Percentiles rank a stretch among this genome's conserved stretches.
Conservation (phyloP, 2,113 vertebrate species). For the Maccullochella peelii region DNA sequence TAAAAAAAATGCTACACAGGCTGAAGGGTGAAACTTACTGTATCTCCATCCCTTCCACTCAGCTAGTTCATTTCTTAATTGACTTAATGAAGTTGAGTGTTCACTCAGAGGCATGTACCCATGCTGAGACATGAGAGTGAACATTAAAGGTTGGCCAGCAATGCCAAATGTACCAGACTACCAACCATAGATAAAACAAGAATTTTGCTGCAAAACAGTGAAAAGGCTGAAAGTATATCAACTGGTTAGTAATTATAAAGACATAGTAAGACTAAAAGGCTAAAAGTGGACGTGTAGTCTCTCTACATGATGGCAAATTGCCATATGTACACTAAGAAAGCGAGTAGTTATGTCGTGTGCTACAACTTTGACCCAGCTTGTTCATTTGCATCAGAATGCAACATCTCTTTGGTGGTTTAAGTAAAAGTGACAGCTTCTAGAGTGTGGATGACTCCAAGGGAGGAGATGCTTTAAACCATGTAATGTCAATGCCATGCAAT, state of each 20-base stretch:
- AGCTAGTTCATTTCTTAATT: slow-evolving; percentile 68
- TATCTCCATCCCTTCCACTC: slow-evolving; percentile 46
- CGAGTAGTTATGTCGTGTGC: slow-evolving; percentile 10
- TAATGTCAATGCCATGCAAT: neutral
- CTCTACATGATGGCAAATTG: slow-evolving; percentile 14
- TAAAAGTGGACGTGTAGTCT: slow-evolving; percentile 19
- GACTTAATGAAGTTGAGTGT: slow-evolving; percentile 65
- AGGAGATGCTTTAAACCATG: slow-evolving; percentile 1
- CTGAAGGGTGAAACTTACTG: slow-evolving; percentile 44
- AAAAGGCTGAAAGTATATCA: slow-evolving; percentile 24
- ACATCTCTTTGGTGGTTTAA: slow-evolving; percentile 6
- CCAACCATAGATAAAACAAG: neutral
- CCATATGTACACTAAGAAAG: neutral
- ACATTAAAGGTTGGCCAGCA: slow-evolving; percentile 36
- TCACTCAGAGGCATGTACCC: slow-evolving; percentile 34
- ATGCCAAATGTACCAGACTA: slow-evolving; percentile 18
- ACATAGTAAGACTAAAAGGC: slow-evolving; percentile 14
- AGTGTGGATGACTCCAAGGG: neutral
- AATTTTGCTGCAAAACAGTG: slow-evolving; percentile 24
- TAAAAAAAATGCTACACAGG: slow-evolving; percentile 22
- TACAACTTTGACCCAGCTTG: slow-evolving; percentile 27
- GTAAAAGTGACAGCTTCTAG: neutral
- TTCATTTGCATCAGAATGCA: slow-evolving; percentile 33
- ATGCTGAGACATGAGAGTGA: slow-evolving; percentile 23
- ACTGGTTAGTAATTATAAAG: slow-evolving; percentile 22